Evolutionary conservation across 2,113 vertebrate species (phyloP).

Genomic region (Plestiodon gilberti): DNA sequence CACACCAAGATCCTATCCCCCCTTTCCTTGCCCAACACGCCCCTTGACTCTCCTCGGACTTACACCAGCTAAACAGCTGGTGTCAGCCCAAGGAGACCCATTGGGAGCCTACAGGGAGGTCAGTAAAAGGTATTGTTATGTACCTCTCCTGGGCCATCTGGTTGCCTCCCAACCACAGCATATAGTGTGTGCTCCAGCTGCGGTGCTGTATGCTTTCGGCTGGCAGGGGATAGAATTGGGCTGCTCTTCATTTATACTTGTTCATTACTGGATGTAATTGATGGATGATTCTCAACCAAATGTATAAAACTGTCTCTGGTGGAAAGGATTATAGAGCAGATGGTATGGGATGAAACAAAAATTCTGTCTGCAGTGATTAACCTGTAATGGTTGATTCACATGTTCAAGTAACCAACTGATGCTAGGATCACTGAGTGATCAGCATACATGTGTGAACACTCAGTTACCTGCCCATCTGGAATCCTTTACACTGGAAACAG

Average conservation of each 20-base stretch:
- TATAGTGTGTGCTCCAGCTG: too few relatives aligned
- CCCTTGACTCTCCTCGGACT: too few relatives aligned
- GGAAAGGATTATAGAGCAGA: background rate
- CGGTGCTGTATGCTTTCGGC: too few relatives aligned
- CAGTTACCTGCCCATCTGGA: constrained; percentile 30
- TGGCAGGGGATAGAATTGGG: too few relatives aligned
- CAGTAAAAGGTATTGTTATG: too few relatives aligned
- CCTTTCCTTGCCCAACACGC: too few relatives aligned
- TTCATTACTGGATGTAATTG: background rate
- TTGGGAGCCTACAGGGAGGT: too few relatives aligned
- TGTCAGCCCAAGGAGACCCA: too few relatives aligned
- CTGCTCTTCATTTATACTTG: background rate
- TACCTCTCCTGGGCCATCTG: too few relatives aligned
- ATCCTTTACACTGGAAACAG: constrained; percentile 29
- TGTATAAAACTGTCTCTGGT: background rate
- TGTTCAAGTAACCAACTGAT: background rate
- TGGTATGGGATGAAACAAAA: background rate
- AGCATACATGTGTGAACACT: background rate
- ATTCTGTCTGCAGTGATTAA: background rate
- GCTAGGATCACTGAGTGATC: background rate
- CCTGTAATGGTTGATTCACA: background rate
- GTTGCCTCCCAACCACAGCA: too few relatives aligned
- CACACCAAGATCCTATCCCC: too few relatives aligned
- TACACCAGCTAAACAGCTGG: too few relatives aligned
- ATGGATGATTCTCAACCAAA: background rate